Evolutionary conservation across 2,888 invertebrate species (phyloP).

Genomic region (Campoplex capitator): DNA sequence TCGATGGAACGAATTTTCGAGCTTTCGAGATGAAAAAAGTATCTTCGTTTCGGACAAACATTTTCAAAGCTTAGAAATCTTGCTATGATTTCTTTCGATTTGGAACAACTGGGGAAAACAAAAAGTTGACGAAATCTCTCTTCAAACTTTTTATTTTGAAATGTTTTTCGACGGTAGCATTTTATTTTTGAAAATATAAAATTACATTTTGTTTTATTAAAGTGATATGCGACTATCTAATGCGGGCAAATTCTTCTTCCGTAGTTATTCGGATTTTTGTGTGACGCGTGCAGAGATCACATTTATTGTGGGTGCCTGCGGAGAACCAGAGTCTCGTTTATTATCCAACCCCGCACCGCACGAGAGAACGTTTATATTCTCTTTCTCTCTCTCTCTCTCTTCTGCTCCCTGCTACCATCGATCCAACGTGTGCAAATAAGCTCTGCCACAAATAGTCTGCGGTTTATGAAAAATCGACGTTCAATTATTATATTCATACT

Average conservation of each 20-base stretch:
- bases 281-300: constrained; percentile 64
- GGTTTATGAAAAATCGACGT: constrained; percentile 49
- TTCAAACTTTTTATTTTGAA: too few relatives aligned
- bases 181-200: neutral
- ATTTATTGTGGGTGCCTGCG: constrained; percentile 58
- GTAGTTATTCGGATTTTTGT: constrained; percentile 56
- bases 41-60: neutral
- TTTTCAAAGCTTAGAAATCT: neutral
- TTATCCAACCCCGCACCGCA: constrained; percentile 48
- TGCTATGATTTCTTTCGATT: too few relatives aligned
- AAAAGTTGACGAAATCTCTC: too few relatives aligned
- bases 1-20: neutral
- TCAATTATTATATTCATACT: constrained; percentile 54
- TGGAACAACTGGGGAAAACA: too few relatives aligned
- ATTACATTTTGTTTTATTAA: neutral
- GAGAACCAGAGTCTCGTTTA: constrained; percentile 48
- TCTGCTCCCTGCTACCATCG: constrained; percentile 34
- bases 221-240: constrained; percentile 1
- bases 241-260: constrained; percentile 30
- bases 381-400: neutral
- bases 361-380: constrained; percentile 1
- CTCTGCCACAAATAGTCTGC: constrained; percentile 59
- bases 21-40: neutral
- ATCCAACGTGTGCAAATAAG: constrained; percentile 65
- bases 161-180: too few relatives aligned